Evolutionary conservation across 2,797 vertebrate genomes (phyloP).

Genomic region (Oophaga sylvatica): DNA sequence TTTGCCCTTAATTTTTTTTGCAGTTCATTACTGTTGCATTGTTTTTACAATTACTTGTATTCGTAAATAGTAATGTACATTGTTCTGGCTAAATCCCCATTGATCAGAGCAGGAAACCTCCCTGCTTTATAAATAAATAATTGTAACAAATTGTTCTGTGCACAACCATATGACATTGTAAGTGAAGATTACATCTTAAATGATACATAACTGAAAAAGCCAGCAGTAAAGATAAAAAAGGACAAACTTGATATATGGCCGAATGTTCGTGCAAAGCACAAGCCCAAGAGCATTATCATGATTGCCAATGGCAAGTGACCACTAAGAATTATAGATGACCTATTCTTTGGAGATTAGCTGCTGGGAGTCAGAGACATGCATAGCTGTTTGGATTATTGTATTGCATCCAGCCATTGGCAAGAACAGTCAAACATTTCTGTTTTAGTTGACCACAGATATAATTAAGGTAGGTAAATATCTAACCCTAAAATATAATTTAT

Average conservation of each 20-base stretch:
- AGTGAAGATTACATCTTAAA: background rate
- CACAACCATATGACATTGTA: background rate
- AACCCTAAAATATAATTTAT: background rate
- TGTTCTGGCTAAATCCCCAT: background rate
- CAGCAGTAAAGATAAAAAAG: background rate
- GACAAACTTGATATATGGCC: background rate
- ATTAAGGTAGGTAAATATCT: background rate
- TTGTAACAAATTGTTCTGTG: slow-evolving; percentile 23
- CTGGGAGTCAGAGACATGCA: background rate
- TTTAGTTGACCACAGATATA: no score
- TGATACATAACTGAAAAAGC: background rate
- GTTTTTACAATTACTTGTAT: background rate
- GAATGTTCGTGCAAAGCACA: background rate
- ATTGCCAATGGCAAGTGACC: background rate
- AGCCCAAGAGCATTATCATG: background rate
- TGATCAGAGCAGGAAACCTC: background rate
- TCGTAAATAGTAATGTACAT: background rate
- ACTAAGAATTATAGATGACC: background rate
- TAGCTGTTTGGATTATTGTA: background rate
- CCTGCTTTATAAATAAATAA: slow-evolving; percentile 37
- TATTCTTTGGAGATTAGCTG: no score
- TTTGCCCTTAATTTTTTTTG: background rate
- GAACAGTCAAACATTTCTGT: no score
- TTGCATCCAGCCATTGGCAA: background rate
- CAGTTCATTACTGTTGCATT: background rate